phyloP scores from a whole-genome alignment of 2,888 invertebrate species.

The Hesperia comma region DNA sequence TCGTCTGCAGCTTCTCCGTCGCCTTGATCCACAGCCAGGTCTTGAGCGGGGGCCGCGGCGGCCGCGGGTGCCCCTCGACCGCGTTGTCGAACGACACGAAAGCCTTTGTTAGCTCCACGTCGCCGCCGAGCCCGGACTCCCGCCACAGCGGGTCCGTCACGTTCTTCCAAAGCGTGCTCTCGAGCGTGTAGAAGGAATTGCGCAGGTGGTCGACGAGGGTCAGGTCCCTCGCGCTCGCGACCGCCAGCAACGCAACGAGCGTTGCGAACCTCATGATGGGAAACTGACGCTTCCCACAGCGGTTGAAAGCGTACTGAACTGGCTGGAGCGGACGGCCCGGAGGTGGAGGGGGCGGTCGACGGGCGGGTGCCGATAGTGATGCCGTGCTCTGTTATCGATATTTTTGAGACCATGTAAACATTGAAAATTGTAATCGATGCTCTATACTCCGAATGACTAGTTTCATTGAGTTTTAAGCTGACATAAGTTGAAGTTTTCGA shows the following conservation, averaged over 20 bases:
- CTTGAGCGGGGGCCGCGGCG: conserved; percentile 57
- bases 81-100: conserved; percentile 83
- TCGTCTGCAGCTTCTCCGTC: conserved; percentile 83
- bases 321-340: conserved; percentile 45
- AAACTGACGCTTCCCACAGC: conserved; percentile 56
- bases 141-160: conserved; percentile 70
- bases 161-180: conserved; percentile 79
- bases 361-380: conserved; percentile 59
- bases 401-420: background rate
- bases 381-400: conserved; percentile 42
- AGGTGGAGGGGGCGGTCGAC: conserved; percentile 39
- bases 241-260: conserved; percentile 58
- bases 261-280: conserved; percentile 65
- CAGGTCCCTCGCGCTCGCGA: conserved; percentile 57
- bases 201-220: conserved; percentile 85
- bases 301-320: conserved; percentile 62
- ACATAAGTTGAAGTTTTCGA: too few relatives aligned
- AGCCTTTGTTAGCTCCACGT: conserved; percentile 83
- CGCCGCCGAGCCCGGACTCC: conserved; percentile 70
- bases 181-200: conserved; percentile 83
- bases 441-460: too few relatives aligned
- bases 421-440: too few relatives aligned
- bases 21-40: conserved; percentile 87
- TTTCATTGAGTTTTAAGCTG: too few relatives aligned
- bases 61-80: conserved; percentile 65